Percentiles rank a stretch among this genome's conserved stretches.
These are phyloP conservation scores for Cyclophora punctaria DNA, from an alignment of 2,888 invertebrate genomes.

Conservation along the genomic window DNA sequence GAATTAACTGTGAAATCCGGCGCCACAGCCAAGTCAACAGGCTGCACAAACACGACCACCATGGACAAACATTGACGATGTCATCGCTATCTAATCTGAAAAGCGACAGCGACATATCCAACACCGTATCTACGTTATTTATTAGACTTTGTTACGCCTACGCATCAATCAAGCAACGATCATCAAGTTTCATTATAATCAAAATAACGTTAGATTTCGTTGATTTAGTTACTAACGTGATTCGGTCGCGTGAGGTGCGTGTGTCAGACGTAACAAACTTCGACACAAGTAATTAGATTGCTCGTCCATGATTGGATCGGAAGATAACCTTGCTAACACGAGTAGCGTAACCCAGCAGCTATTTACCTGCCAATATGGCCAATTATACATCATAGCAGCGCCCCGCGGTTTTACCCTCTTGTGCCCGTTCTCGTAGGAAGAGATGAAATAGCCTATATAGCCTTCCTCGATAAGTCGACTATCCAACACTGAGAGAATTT, in stretches of 20 bases:
- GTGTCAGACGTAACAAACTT: not conserved
- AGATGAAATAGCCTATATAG: no score
- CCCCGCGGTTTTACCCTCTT: no score
- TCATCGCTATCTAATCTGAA: constrained; percentile 61
- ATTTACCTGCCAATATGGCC: constrained; percentile 33
- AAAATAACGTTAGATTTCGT: no score
- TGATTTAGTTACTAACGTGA: constrained; percentile 1
- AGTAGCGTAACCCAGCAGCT: constrained; percentile 25
- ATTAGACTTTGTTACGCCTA: constrained; percentile 2
- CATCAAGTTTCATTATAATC: not conserved
- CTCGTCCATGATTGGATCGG: constrained; percentile 12
- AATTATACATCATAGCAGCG: no score
- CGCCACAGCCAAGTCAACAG: constrained; percentile 42
- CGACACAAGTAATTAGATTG: not conserved
- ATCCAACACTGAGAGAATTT: no score
- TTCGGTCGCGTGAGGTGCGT: not conserved
- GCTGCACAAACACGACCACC: constrained; percentile 54
- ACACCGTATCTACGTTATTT: constrained; percentile 13
- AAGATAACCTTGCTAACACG: constrained; percentile 12
- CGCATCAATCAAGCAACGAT: not conserved
- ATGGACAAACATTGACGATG: constrained; percentile 52
- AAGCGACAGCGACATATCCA: constrained; percentile 36
- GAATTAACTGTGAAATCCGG: constrained; percentile 25
- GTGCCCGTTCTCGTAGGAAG: no score
- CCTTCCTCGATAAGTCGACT: no score